A percentile compares a stretch with the other conserved stretches of the same genome.
Conservation (phyloP, 2,888 invertebrate species). For the Drosophila borborema region DNA sequence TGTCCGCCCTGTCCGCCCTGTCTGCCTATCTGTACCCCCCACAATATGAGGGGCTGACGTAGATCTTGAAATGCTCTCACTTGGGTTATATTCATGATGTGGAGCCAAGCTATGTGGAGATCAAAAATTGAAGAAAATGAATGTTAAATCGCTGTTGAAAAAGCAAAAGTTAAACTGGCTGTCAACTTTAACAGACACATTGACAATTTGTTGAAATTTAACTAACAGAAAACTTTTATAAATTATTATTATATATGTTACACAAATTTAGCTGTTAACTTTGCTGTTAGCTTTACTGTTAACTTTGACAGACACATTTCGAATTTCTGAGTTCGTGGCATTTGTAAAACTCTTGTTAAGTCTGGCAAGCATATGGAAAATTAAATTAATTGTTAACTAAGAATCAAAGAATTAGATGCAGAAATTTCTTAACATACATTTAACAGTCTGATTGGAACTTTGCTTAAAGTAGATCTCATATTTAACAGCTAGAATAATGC, state of each 20-base stretch:
- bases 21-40: conserved; percentile 1
- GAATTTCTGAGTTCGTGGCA: too few species aligned
- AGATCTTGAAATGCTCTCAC: conserved; percentile 6
- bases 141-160: too few species aligned
- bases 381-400: too few species aligned
- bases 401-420: neutral
- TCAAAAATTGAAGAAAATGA: neutral
- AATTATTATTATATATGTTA: too few species aligned
- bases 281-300: too few species aligned
- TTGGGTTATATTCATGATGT: neutral
- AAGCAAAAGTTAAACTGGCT: too few species aligned
- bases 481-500: neutral
- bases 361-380: too few species aligned
- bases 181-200: neutral
- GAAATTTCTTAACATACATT: neutral
- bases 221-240: too few species aligned
- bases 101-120: neutral
- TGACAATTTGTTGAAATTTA: neutral
- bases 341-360: too few species aligned
- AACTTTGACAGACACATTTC: neutral
- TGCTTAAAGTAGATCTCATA: neutral
- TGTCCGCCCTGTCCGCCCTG: neutral
- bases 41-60: conserved; percentile 13
- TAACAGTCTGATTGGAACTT: neutral
- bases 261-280: too few species aligned